Base-by-base conservation (phyloP, 2,888 invertebrate species). In the Troides helena region DNA sequence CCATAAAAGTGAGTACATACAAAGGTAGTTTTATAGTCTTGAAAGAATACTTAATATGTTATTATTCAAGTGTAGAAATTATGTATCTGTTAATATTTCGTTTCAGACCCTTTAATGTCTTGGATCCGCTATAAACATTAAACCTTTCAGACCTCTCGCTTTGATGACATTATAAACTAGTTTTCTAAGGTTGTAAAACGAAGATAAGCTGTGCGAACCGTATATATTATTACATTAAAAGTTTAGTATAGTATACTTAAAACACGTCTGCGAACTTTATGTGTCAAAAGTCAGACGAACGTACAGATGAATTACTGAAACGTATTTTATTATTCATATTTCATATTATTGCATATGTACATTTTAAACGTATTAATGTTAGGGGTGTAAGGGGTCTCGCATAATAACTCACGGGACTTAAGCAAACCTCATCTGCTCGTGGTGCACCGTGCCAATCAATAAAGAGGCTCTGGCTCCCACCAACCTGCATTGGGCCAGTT, bases 81-180 rank as follows among this genome's bases (percentile, higher is more conserved):
- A 50, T 60, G 60, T 21, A 8, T 59, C 7, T 46, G 46, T 65
- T 60, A 46, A 60, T 66, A 66, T 66, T 59, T 65, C 46, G 66
- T 66, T 62, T 62, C 36, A 17, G 36, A 43, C 60, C 46, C 14
- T 30, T 46, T 46, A 62, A 57, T 62, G 30, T 53, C 60, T 60
- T 30, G 60, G 60, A 66, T 53, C 66, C 30, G 50, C 66, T 67
- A 61, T 67, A 61, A 67, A 67, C 67, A 67, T 67, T 67, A 67
- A 67, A 61, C 50, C 67, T 46, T 50, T 23, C 61, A 67, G 67
- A 61, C 67, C 61, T 61, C 60, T 60, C 53, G 53, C 50, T 53
- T 67, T 67, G 61, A 67, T 36, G 67, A 67, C 61, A 61, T 43
- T 67, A 60, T 66, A 67, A 67, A 67, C 21, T 61, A 67, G 67